These are phyloP conservation scores for Falco punctatus DNA, from an alignment of 2,113 vertebrate species.

Conservation along the genomic window DNA sequence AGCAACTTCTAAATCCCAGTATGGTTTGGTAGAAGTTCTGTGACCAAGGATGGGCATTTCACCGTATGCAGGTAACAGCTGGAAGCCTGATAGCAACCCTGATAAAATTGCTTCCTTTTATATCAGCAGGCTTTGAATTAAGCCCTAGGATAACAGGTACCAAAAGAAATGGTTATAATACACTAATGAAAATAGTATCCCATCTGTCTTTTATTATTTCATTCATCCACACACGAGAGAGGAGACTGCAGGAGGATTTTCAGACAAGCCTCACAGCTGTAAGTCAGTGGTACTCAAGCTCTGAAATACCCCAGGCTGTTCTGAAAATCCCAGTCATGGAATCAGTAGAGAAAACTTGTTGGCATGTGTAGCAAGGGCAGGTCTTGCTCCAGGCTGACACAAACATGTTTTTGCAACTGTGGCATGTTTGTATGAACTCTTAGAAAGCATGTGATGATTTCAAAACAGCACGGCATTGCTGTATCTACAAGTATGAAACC, in stretches of 20 bases:
- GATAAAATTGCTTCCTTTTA: neutral
- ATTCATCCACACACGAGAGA: neutral
- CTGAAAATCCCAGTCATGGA: neutral
- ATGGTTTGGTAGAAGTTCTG: neutral
- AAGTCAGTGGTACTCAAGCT: neutral
- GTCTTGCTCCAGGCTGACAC: slow-evolving; percentile 23
- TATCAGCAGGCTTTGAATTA: neutral
- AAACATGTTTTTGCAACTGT: slow-evolving; percentile 51
- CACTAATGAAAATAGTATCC: neutral
- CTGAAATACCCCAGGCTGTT: neutral
- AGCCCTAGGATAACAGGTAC: neutral
- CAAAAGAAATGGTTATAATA: neutral
- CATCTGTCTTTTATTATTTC: neutral
- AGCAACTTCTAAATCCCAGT: neutral
- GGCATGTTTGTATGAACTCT: slow-evolving; percentile 42
- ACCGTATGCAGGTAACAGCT: neutral
- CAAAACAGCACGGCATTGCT: slow-evolving; percentile 34
- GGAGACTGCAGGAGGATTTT: neutral
- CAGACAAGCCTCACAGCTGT: neutral
- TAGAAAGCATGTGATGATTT: slow-evolving; percentile 56
- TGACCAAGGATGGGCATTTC: neutral
- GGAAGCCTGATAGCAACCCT: neutral
- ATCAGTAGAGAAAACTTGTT: neutral
- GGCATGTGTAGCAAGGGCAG: slow-evolving; percentile 2
- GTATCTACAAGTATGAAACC: slow-evolving; percentile 30